Base-by-base conservation (phyloP, 2,888 invertebrate species). In the Trissolcus japonicus region DNA sequence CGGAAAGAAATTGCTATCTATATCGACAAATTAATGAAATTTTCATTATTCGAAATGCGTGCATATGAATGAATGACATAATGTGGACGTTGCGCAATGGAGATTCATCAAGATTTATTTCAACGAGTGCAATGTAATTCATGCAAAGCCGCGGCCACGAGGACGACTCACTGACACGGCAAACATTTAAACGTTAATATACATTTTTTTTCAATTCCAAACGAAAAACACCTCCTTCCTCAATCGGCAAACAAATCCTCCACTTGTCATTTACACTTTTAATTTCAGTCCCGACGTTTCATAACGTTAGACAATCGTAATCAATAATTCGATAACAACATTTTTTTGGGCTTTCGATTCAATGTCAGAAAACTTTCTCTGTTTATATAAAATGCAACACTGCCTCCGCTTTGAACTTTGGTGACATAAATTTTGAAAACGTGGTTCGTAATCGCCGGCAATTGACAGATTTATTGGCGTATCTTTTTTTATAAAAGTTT, bases 391-490 rank as follows among this genome's bases (percentile, higher is more conserved):
- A 68, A 21, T 35, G 56, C 43, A 56, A 65, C 56, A 65, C 46
- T 19, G 19, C 19, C 56, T 14, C 4, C 48, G 46, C 21, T 14
- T 56, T 11, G 55, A 55, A 46, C 40, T 17, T 13, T 19, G 17
- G 46, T 55, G 54, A 46, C 55, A 25, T 53, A 62, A 53, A 55
- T 14, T 13, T 6, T 14, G 35, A 13, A 9, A 17, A 21, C 11
- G 4, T 4, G 19, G 0, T 25, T 25, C 25, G 25, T 25, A 25
- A 19, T 19, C 7, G 6, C 7, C 35, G 35, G 1, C 11, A 6
- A 51, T 53, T 63, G 63, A 63, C 48, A 35, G 25, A 19, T 35
- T 57, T 63, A 63, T 71, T 19, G 61, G 56, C 41, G 35, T 25
- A 56, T 72, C 65, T 65, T 21, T 53, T 25, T 56, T 25, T 4